Conservation (phyloP, 2,113 vertebrate genomes). For the Hypocryptadius cinnamomeus region DNA sequence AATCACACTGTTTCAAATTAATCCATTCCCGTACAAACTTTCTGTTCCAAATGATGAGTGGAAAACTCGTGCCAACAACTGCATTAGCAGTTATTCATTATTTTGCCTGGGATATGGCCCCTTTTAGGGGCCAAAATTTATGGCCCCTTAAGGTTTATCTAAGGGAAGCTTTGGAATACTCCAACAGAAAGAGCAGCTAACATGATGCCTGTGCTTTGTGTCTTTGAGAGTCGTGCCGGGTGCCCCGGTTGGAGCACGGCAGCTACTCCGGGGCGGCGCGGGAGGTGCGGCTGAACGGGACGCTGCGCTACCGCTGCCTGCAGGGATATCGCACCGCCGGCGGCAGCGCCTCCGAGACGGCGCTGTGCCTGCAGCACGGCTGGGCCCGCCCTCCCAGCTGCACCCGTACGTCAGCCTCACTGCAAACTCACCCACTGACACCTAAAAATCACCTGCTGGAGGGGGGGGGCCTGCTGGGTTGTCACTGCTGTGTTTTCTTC, state of each 20-base stretch:
- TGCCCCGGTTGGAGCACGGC: constrained; percentile 55
- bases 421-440: not conserved
- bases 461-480: accelerated
- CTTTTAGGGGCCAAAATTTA: too few relatives aligned
- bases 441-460: accelerated
- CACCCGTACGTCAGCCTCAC: constrained; percentile 41
- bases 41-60: not conserved
- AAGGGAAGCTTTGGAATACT: not conserved
- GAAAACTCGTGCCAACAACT: not conserved
- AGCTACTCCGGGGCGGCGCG: constrained; percentile 32
- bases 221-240: constrained; percentile 53
- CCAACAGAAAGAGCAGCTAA: not conserved
- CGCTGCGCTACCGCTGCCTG: constrained; percentile 30
- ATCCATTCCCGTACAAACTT: not conserved
- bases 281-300: constrained; percentile 23
- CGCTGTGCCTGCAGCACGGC: constrained; percentile 12
- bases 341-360: constrained; percentile 2
- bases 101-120: not conserved
- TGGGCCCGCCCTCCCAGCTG: constrained; percentile 65
- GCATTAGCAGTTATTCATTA: not conserved
- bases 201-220: not conserved
- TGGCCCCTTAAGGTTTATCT: accelerated
- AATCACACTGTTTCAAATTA: not conserved
- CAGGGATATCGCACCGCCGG: constrained; percentile 22
- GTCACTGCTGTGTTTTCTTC: not conserved